Percentiles rank a stretch among this genome's conserved stretches.
Conservation (phyloP, 2,888 invertebrate species). For the Xestia xanthographa region DNA sequence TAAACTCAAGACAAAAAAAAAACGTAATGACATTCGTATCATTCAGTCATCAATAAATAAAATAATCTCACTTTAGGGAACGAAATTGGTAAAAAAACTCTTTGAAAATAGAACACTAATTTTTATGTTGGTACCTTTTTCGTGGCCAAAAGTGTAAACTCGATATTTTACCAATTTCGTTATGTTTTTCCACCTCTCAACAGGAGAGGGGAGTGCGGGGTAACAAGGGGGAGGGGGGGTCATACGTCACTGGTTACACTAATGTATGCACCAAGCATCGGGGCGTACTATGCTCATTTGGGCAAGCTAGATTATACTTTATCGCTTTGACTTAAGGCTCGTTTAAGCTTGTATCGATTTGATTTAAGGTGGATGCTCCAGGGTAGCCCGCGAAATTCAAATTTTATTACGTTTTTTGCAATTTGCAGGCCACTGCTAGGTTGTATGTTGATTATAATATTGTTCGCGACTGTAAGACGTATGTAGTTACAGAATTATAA, state of each 20-base stretch:
- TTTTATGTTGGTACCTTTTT: constrained; percentile 17
- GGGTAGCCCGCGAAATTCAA: too few relatives aligned
- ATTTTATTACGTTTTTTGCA: too few relatives aligned
- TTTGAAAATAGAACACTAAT: too few relatives aligned
- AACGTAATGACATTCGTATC: constrained; percentile 45
- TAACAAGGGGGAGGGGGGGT: constrained; percentile 69
- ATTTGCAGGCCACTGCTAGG: too few relatives aligned
- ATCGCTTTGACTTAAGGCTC: constrained; percentile 51
- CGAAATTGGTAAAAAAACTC: constrained; percentile 74
- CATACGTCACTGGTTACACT: constrained; percentile 79
- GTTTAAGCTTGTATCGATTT: constrained; percentile 27
- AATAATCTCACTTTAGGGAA: constrained; percentile 84
- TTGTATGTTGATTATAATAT: too few relatives aligned
- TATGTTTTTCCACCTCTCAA: constrained; percentile 59
- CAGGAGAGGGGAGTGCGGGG: constrained; percentile 71
- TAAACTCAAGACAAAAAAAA: constrained; percentile 65
- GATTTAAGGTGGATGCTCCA: background rate
- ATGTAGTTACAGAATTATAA: too few relatives aligned
- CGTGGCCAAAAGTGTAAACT: constrained; percentile 40
- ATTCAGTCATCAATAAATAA: constrained; percentile 81
- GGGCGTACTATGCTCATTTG: constrained; percentile 81
- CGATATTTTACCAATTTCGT: constrained; percentile 74
- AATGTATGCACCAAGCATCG: constrained; percentile 83
- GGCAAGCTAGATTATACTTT: constrained; percentile 48
- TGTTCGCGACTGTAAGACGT: too few relatives aligned